phyloP scores from a whole-genome alignment of 2,113 vertebrate species.

The Nematolebias whitei region DNA sequence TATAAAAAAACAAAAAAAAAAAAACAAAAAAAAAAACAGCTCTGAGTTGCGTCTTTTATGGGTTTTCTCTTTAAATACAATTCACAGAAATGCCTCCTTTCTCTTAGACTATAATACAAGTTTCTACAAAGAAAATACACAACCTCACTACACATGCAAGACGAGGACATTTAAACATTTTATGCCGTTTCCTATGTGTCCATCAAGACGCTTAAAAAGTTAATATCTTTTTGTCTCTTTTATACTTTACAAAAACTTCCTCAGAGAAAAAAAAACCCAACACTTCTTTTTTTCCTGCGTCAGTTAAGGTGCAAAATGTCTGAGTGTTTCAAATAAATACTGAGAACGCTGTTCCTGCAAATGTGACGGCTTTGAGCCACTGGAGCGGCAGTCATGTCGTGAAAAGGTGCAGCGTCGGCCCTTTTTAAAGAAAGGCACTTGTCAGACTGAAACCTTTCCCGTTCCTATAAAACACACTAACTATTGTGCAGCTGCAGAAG shows the following conservation, averaged over 20 bases:
- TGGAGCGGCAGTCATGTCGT: conserved; percentile 6
- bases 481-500: conserved; percentile 30
- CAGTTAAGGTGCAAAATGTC: conserved; percentile 24
- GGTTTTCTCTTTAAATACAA: conserved; percentile 73
- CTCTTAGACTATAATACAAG: conserved; percentile 81
- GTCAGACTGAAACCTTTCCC: conserved; percentile 37
- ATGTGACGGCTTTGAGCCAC: conserved; percentile 14
- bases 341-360: conserved; percentile 16
- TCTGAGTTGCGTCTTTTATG: conserved; percentile 46
- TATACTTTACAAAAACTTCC: conserved; percentile 78
- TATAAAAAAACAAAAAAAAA: conserved; percentile 41
- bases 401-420: conserved; percentile 32
- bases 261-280: conserved; percentile 65
- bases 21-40: conserved; percentile 26
- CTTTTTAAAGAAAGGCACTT: conserved; percentile 67
- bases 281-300: conserved; percentile 46
- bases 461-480: conserved; percentile 11
- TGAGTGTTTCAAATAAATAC: conserved; percentile 22
- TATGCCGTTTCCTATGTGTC: conserved; percentile 68
- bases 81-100: conserved; percentile 79
- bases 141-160: conserved; percentile 67
- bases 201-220: conserved; percentile 69
- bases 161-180: conserved; percentile 81
- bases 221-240: conserved; percentile 73
- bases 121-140: conserved; percentile 80